Evolutionary conservation across 2,797 vertebrate genomes (phyloP), one percentile per base, ranked within the genome.

Genomic region (Oreochromis grahami): DNA sequence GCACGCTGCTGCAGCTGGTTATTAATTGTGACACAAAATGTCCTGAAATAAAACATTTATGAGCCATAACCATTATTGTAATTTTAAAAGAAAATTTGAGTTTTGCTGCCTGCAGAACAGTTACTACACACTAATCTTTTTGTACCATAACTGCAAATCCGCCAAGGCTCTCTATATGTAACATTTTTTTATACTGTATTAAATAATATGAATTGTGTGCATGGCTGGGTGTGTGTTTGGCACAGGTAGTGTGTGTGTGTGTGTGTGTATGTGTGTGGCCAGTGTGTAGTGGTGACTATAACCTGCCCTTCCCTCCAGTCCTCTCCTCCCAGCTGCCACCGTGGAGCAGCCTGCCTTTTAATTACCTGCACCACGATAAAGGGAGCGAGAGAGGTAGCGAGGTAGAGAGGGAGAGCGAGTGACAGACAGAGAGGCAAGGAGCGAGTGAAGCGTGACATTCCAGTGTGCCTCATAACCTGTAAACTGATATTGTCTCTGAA

Each of bases 291-390:
- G 56, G 80, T 85, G 85, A 87, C 84, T 89, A 87, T 82, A 85
- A 83, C 78, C 83, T 92, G 88, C 87, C 84, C 92, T 86, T 84
- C 89, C 84, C 87, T 88, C 87, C 86, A 91, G 92, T 89, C 80
- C 65, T 91, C 87, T 89, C 90, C 91, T 92, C 87, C 90, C 87
- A 92, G 84, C 91, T 93, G 89, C 88, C 92, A 92, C 85, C 80
- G 76, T 86, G 80, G 89, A 94, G 87, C 88, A 91, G 91, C 86
- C 90, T 94, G 91, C 92, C 90, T 94, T 94, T 95, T 95, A 95
- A 94, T 95, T 94, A 95, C 91, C 91, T 93, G 90, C 89, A 90
- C 79, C 52, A 78, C 11, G 78, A 90, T 93, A 91, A 90, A 93
- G 87, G 89, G 82, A 88, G 80, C 8, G 50, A 88, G 78, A n/a